Evolutionary conservation across 2,888 invertebrate species (phyloP).

Genomic region (Leucoma salicis): DNA sequence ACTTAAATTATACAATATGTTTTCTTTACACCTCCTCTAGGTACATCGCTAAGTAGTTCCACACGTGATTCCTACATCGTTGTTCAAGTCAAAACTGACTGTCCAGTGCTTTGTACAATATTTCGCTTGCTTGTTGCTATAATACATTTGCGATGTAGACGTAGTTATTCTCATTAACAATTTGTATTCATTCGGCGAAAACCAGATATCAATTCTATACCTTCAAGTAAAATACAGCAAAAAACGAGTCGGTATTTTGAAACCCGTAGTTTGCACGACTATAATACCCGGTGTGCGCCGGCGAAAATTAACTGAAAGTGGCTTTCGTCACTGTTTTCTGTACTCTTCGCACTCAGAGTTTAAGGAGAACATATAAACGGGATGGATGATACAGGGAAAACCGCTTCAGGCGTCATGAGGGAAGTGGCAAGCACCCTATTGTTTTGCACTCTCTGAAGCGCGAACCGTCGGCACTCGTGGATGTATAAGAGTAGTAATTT

Average conservation of each 20-base stretch:
- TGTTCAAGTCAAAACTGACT: too few relatives aligned
- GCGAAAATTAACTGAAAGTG: slow-evolving; percentile 78
- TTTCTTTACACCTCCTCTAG: too few relatives aligned
- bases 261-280: slow-evolving; percentile 46
- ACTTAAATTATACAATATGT: too few relatives aligned
- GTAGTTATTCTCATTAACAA: neutral
- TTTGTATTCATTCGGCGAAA: neutral
- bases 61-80: too few relatives aligned
- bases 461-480: slow-evolving; percentile 53
- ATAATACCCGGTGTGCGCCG: slow-evolving; percentile 58
- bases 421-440: slow-evolving; percentile 76
- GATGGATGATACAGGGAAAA: slow-evolving; percentile 56
- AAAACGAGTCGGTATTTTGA: slow-evolving; percentile 54
- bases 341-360: slow-evolving; percentile 42
- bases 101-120: too few relatives aligned
- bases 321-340: slow-evolving; percentile 54
- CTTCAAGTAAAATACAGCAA: slow-evolving; percentile 16
- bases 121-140: too few relatives aligned
- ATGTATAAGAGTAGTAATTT: slow-evolving; percentile 56
- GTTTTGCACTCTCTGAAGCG: slow-evolving; percentile 73
- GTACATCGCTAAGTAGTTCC: too few relatives aligned
- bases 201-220: neutral
- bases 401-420: slow-evolving; percentile 71
- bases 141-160: too few relatives aligned
- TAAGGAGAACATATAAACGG: slow-evolving; percentile 35